Percentiles rank a stretch among this genome's conserved stretches.
phyloP scores from a whole-genome alignment of 35 echinoderm and acorn worm genomes.

The Patiria miniata region DNA sequence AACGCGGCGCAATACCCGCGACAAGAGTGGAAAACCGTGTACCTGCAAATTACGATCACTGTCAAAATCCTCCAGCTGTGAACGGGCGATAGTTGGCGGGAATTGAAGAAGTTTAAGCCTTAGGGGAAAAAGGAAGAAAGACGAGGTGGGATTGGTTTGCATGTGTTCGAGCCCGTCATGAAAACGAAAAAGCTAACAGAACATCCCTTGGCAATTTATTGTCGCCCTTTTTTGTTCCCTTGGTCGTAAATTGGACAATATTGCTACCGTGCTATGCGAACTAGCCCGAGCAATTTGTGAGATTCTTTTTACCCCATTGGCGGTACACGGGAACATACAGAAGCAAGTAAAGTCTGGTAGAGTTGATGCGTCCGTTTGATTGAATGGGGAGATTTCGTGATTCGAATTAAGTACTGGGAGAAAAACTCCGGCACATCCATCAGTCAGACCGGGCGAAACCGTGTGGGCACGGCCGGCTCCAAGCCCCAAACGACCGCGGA shows the following conservation, averaged over 20 bases:
- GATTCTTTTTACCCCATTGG: too few relatives aligned
- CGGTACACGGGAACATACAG: too few relatives aligned
- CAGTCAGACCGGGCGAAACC: too few relatives aligned
- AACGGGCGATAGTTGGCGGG: background rate
- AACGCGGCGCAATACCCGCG: background rate
- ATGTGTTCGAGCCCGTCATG: too few relatives aligned
- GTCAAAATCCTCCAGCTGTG: background rate
- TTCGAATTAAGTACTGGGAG: background rate
- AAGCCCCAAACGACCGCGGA: too few relatives aligned
- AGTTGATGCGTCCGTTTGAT: background rate
- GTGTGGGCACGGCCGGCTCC: too few relatives aligned
- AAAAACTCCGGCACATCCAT: background rate
- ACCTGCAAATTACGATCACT: slow-evolving; percentile 40
- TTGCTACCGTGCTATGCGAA: background rate
- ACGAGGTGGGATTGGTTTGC: background rate
- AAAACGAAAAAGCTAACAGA: too few relatives aligned
- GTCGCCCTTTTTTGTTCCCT: too few relatives aligned
- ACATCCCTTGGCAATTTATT: too few relatives aligned
- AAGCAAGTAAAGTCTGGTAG: background rate
- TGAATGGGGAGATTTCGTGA: background rate
- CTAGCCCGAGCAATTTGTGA: too few relatives aligned
- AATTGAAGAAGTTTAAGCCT: background rate
- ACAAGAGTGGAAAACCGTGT: slow-evolving; percentile 47
- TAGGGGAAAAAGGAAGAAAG: background rate
- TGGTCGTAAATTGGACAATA: background rate